Percentiles rank a stretch among this genome's conserved stretches.
phyloP scores from a whole-genome alignment of 2,797 vertebrate species.

The Danio albolineatus region DNA sequence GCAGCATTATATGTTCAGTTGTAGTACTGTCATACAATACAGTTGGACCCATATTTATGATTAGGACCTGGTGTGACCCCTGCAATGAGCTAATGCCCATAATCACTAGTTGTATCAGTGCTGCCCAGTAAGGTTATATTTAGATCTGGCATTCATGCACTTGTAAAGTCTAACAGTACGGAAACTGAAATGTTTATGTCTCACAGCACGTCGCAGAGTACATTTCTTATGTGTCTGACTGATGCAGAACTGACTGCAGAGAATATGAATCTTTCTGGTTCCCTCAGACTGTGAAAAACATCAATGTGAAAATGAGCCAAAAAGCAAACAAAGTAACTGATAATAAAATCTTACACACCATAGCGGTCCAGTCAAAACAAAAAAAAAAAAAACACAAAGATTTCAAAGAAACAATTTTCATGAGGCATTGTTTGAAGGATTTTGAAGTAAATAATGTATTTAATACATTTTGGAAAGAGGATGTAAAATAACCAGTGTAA shows the following conservation, averaged over 20 bases:
- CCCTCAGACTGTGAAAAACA: background rate
- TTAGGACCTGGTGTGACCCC: slow-evolving; percentile 31
- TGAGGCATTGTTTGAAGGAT: no score
- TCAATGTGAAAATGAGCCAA: no score
- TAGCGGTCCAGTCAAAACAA: no score
- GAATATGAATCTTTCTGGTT: background rate
- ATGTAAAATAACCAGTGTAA: no score
- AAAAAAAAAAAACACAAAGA: no score
- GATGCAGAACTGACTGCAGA: background rate
- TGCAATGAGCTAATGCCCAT: slow-evolving; percentile 64
- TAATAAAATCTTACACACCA: no score
- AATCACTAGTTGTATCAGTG: slow-evolving; percentile 42
- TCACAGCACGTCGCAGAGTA: slow-evolving; percentile 32
- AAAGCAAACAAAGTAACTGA: no score
- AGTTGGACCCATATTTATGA: background rate
- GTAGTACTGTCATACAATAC: background rate
- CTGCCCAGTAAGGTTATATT: slow-evolving; percentile 41
- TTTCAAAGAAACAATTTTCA: no score
- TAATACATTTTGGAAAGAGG: no score
- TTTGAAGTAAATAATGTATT: no score
- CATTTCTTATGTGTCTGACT: background rate
- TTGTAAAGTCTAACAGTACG: slow-evolving; percentile 16
- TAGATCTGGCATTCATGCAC: slow-evolving; percentile 59
- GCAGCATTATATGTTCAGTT: background rate
- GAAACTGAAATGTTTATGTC: slow-evolving; percentile 23